Conservation (phyloP, 1,140 invertebrate species). For the Sitophilus oryzae region DNA sequence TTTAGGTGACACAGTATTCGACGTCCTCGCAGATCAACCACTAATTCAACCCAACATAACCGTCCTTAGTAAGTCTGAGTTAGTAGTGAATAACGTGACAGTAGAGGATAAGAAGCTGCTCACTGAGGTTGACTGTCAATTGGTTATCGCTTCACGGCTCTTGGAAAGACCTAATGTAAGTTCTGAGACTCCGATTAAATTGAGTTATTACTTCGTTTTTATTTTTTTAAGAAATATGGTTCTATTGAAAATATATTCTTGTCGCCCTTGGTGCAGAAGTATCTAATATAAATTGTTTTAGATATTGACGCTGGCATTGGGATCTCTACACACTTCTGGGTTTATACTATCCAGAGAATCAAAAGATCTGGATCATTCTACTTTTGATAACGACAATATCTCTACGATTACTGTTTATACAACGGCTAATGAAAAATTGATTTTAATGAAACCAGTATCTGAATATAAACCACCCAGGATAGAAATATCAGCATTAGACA, state of each 20-base stretch:
- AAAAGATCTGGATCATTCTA: constrained; percentile 33
- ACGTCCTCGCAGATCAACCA: constrained; percentile 52
- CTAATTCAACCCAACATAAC: constrained; percentile 55
- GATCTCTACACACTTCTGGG: constrained; percentile 45
- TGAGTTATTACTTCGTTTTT: too few species aligned
- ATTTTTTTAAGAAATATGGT: too few species aligned
- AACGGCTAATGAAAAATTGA: constrained; percentile 45
- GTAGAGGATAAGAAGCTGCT: constrained; percentile 57
- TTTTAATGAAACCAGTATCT: constrained; percentile 31
- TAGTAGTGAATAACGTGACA: constrained; percentile 43
- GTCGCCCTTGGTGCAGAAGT: too few species aligned
- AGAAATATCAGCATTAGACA: constrained; percentile 7
- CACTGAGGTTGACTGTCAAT: constrained; percentile 51
- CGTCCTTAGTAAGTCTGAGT: constrained; percentile 42
- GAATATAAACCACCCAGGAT: background rate
- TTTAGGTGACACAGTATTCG: constrained; percentile 47
- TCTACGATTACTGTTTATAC: constrained; percentile 46
- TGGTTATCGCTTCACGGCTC: constrained; percentile 51
- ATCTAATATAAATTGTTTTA: too few species aligned
- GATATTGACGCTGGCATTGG: constrained; percentile 43
- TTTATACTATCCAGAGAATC: constrained; percentile 49
- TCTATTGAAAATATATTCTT: too few species aligned
- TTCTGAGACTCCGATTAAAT: too few species aligned
- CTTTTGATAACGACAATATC: constrained; percentile 26
- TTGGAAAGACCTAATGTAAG: constrained; percentile 32